Conservation (phyloP, 2,113 vertebrate species). For the Cinclus cinclus region DNA sequence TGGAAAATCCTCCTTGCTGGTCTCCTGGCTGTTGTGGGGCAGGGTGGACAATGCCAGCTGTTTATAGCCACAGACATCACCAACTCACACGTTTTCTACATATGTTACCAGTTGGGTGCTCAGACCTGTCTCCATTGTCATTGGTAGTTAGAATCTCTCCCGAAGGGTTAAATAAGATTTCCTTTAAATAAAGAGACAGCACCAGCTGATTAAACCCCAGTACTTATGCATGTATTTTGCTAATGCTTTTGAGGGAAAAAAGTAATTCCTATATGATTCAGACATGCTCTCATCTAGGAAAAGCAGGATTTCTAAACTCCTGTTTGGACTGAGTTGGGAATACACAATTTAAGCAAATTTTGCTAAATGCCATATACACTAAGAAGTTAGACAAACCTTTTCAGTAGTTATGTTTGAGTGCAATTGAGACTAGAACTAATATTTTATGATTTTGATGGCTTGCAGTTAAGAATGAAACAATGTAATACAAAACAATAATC, state of each 20-base stretch:
- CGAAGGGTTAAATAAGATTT: background rate
- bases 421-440: background rate
- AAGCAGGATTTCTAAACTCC: background rate
- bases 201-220: background rate
- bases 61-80: background rate
- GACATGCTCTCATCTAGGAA: background rate
- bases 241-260: background rate
- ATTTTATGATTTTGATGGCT: background rate
- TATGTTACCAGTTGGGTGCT: background rate
- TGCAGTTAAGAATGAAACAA: background rate
- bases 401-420: background rate
- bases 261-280: background rate
- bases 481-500: background rate
- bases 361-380: background rate
- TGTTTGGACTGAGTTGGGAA: background rate
- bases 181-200: background rate
- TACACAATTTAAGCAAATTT: background rate
- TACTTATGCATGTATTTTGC: background rate
- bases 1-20: background rate
- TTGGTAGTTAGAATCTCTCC: background rate
- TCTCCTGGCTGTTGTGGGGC: background rate
- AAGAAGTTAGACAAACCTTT: background rate
- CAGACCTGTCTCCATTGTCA: background rate
- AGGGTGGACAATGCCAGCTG: background rate
- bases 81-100: accelerated